Base-by-base conservation (phyloP, 2,888 invertebrate genomes). In the Eudemis profundana region DNA sequence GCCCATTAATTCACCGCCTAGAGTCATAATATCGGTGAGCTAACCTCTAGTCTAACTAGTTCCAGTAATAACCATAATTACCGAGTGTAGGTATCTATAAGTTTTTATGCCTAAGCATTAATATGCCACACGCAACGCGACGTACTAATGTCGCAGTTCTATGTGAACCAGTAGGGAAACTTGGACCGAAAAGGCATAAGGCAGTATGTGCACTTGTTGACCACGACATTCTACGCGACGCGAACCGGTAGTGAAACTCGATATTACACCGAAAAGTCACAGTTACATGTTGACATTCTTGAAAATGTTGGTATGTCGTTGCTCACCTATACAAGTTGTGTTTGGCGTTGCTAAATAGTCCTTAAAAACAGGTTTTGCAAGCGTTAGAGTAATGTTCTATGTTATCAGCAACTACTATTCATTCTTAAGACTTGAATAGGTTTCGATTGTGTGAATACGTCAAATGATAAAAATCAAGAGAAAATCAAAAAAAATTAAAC, bases 101-200 rank as follows among this genome's bases (percentile, higher is more conserved):
- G 50, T 65, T 65, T 65, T 59, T 64, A 38, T 65, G 50, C 50
- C 44, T 59, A 59, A n/a, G 23, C 17, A 38, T 29, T 36, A 51
- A 44, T 36, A 23, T 33, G n/a, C 42, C 51, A 19, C 59, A 59
- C 59, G 51, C 50, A 51, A 51, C 36, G 51, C 50, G 46, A 51
- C 36, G 21, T 4, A 42, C 33, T 21, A 62, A 47, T 46, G 57
- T 57, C 57, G 44, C 57, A 63, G 49, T 42, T 21, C 7, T 49
- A 33, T 0, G 23, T 8, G 33, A 42, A 21, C 46, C 63, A 57
- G 63, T 57, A 57, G 56, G 5, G 49, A 42, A 50, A 50, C 63
- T 19, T 42, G 56, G 36, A n/a, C 19, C 4, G 17, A 21, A 47
- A 47, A 36, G 21, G 33, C 14, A n/a, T 0, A 33, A 19, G 1